Evolutionary conservation across 2,113 vertebrate genomes (phyloP), one percentile per base, ranked within the genome.

Genomic region (Neogale vison): DNA sequence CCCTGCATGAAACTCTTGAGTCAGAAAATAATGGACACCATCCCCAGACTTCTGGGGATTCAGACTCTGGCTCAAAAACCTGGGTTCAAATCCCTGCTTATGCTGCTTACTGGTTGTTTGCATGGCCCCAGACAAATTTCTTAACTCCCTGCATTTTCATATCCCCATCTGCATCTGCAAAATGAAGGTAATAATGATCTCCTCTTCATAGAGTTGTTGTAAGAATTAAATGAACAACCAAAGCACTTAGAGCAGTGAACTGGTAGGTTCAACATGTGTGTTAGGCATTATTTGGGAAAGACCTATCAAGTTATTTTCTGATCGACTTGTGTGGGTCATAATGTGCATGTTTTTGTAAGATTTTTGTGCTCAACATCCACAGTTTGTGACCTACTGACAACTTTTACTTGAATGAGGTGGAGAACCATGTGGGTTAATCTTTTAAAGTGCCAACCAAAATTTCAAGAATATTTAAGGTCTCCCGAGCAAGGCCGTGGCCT

Each of bases 381-480:
- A 31, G 17, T 42, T 26, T 42, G 65, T 71, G 47, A 95, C 76
- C 74, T 59, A 36, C 0, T 83, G 61, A 80, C 69, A 97, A 36
- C 59, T 88, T 96, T 92, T 85, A 79, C 65, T 76, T 84, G 39
- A 93, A n/a, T 4, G 2, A 92, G 24, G 36, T 84, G n/a, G 31
- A 72, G 24, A 18, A 47, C 65, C 52, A 50, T 91, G 50, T 76
- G 21, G 79, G 26, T 90, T 92, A 90, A 88, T 90, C n/a, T 86
- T 84, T 97, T 82, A 95, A 88, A 76, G 45, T 93, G 23, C n/a
- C 90, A 94, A 86, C 86, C 76, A 84, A 88, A 95, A 91, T 82
- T 97, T 94, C 45, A 34, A 95, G 97, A 98, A 91, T 95, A 92
- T 98, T 98, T 95, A 97, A 98, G 97, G 59, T 95, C 97, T 90